A percentile compares a stretch with the other conserved stretches of the same genome.
phyloP scores from a whole-genome alignment of 2,888 invertebrate genomes.

The Charanyca ferruginea region DNA sequence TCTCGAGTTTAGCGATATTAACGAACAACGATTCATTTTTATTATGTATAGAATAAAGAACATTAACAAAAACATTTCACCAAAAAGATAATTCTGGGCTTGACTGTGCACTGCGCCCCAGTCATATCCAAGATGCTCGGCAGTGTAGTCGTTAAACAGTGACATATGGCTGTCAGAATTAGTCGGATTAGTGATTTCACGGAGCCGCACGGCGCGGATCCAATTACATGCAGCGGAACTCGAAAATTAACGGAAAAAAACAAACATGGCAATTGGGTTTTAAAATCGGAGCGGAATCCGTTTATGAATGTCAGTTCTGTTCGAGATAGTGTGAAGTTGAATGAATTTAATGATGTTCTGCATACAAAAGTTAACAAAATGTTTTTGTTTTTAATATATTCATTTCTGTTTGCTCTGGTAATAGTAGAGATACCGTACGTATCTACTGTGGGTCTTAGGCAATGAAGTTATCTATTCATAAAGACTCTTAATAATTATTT shows the following conservation, averaged over 20 bases:
- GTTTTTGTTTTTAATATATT: too few species aligned
- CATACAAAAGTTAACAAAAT: neutral
- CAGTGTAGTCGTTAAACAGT: slow-evolving; percentile 84
- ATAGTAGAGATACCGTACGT: too few species aligned
- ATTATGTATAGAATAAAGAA: neutral
- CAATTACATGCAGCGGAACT: slow-evolving; percentile 87
- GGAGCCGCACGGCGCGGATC: slow-evolving; percentile 85
- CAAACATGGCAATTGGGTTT: slow-evolving; percentile 81
- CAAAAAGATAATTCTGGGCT: slow-evolving; percentile 14
- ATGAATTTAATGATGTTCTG: slow-evolving; percentile 26
- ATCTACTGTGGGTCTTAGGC: too few species aligned
- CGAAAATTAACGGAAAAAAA: slow-evolving; percentile 82
- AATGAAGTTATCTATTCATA: too few species aligned
- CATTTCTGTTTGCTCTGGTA: neutral
- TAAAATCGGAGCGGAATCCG: slow-evolving; percentile 81
- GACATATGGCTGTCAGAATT: slow-evolving; percentile 91
- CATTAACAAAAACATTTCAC: slow-evolving; percentile 10
- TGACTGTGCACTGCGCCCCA: slow-evolving; percentile 30
- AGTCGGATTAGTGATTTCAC: slow-evolving; percentile 91
- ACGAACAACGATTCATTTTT: too few species aligned
- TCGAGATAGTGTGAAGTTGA: slow-evolving; percentile 68
- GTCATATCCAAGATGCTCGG: slow-evolving; percentile 68
- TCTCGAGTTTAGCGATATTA: too few species aligned
- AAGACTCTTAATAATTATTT: neutral
- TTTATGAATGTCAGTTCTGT: slow-evolving; percentile 76